Conservation (phyloP, 2,888 invertebrate genomes). For the Alloscopus bannaensis region DNA sequence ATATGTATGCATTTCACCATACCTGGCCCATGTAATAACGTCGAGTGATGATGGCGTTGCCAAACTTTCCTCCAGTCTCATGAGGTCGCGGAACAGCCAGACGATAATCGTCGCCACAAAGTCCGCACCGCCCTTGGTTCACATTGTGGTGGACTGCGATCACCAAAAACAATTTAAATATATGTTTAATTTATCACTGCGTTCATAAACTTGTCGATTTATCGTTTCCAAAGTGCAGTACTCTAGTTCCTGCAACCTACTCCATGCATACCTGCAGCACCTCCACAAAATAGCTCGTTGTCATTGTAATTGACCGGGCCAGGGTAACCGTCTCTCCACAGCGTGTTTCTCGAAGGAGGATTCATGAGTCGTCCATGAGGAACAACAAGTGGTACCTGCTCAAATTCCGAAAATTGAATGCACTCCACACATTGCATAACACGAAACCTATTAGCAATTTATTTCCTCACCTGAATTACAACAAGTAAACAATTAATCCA, state of each 20-base stretch:
- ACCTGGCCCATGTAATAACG: slow-evolving; percentile 90
- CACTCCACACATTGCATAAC: too few species aligned
- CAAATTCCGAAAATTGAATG: too few species aligned
- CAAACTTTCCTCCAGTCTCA: slow-evolving; percentile 91
- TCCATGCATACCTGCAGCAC: slow-evolving; percentile 77
- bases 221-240: too few species aligned
- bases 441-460: not conserved
- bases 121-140: slow-evolving; percentile 85
- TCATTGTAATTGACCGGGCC: slow-evolving; percentile 96
- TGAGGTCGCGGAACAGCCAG: slow-evolving; percentile 85
- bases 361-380: slow-evolving; percentile 92
- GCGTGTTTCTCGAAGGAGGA: slow-evolving; percentile 93
- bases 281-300: slow-evolving; percentile 95
- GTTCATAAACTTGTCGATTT: not conserved
- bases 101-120: slow-evolving; percentile 92
- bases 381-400: slow-evolving; percentile 13
- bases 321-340: slow-evolving; percentile 97
- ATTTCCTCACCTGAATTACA: not conserved
- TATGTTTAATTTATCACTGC: not conserved
- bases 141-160: slow-evolving; percentile 46
- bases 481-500: not conserved
- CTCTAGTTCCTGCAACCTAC: too few species aligned
- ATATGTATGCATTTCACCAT: slow-evolving; percentile 41
- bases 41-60: slow-evolving; percentile 88
- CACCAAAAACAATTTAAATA: not conserved